phyloP scores from a whole-genome alignment of 1,140 invertebrate genomes.

The Sinella curviseta region DNA sequence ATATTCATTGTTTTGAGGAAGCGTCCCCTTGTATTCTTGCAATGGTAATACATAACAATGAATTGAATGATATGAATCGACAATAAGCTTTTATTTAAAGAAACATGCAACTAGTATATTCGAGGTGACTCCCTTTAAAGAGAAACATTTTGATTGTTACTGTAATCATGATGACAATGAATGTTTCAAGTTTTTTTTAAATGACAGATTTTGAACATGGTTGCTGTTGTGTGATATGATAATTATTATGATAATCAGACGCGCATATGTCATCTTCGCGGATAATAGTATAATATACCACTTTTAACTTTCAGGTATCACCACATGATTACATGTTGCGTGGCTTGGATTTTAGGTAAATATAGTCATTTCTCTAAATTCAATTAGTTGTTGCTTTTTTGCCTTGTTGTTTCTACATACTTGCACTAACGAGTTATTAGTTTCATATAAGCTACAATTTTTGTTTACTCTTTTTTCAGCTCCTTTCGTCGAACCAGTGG shows the following conservation, averaged over 20 bases:
- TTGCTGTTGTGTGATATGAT: too few relatives aligned
- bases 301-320: conserved; percentile 27
- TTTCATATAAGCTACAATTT: not conserved
- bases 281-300: too few relatives aligned
- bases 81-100: not conserved
- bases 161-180: too few relatives aligned
- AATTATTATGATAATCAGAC: too few relatives aligned
- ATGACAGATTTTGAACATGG: too few relatives aligned
- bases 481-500: conserved; percentile 33
- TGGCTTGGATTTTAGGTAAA: not conserved
- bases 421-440: too few relatives aligned
- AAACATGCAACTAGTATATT: not conserved
- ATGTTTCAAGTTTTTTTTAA: too few relatives aligned
- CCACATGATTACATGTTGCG: conserved; percentile 27
- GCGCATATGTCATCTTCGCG: too few relatives aligned
- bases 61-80: not conserved
- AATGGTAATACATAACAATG: conserved; percentile 7
- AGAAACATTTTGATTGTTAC: too few relatives aligned
- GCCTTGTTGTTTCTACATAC: too few relatives aligned
- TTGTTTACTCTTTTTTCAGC: not conserved
- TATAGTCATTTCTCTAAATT: not conserved
- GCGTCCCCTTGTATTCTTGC: not conserved
- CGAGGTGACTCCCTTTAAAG: too few relatives aligned
- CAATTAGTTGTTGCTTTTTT: too few relatives aligned
- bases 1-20: conserved; percentile 26